Conservation (phyloP, 2,113 vertebrate genomes). For the Pampusana beccarii region DNA sequence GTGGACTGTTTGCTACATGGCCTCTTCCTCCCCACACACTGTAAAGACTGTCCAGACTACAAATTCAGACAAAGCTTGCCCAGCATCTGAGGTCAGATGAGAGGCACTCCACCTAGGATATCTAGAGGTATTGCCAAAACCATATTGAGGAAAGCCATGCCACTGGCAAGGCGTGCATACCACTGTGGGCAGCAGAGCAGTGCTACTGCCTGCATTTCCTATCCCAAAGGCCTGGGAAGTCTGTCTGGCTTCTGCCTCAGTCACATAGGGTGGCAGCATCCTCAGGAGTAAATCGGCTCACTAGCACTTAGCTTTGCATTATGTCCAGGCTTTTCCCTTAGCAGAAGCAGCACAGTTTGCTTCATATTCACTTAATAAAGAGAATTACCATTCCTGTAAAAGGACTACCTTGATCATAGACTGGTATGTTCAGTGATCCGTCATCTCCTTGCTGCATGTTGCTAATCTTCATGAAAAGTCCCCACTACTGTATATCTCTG, state of each 20-base stretch:
- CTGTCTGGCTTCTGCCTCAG: not conserved
- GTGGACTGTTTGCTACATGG: not conserved
- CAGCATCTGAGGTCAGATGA: not conserved
- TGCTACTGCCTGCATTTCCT: not conserved
- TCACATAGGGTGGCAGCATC: not conserved
- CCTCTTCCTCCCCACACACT: not conserved
- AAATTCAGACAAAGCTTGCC: not conserved
- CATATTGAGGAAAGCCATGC: not conserved
- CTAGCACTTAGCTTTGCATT: not conserved
- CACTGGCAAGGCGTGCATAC: not conserved
- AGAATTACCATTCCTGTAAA: not conserved
- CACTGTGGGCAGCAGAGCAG: not conserved
- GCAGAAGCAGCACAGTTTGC: not conserved
- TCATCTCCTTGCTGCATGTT: not conserved
- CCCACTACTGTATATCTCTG: not conserved
- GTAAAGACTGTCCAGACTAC: not conserved
- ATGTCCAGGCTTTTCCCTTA: not conserved
- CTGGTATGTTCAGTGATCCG: not conserved
- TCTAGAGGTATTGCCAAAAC: not conserved
- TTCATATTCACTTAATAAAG: not conserved
- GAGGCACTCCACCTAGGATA: not conserved
- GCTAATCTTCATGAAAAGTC: not conserved
- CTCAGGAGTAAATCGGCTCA: not conserved
- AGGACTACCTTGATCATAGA: not conserved
- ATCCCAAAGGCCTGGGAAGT: not conserved